Base-by-base conservation (phyloP, 2,113 vertebrate genomes). In the Urocolius indicus region DNA sequence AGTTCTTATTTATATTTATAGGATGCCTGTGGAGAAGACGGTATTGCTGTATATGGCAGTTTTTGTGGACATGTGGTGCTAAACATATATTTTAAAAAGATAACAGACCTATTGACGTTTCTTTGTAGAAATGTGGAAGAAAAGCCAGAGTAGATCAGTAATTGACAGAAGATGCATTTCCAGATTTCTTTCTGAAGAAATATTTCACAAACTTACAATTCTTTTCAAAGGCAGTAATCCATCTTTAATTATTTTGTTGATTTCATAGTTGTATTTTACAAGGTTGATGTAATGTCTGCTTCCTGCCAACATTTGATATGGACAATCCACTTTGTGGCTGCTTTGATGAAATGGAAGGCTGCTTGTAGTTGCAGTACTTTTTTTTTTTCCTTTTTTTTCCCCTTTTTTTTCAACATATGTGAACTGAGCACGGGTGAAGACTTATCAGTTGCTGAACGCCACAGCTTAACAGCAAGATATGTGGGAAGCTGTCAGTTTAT, bases 231-330 rank as follows among this genome's bases (percentile, higher is more conserved):
- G 97, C 34, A 1, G 89, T 85, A 93, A 97, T 96, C 96, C 94
- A 91, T 97, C 97, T 97, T 98, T 98, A 98, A 98, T 98, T 97
- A 96, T 96, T 98, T 97, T 93, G 95, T 98, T 98, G 97, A 98
- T 97, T 97, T 97, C 96, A 97, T 36, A 94, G 98, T 97, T 97
- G 95, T 97, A 94, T 94, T 98, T 97, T 98, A 94, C 94, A 89
- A 93, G 95, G 92, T 96, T 94, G 94, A 95, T 96, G 96, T 93
- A 96, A 93, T 90, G 83, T 96, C 97, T 97, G 73, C 21, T 95
- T 95, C 77, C 96, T 96, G 97, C 94, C 97, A 97, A 34, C 97
- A 96, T 96, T 97, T 97, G 96, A 97, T 97, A 95, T 12, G 83
- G 95, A 93, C 97, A 97, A 97, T 98, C 95, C 96, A 95, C 93